Evolutionary conservation across 2,797 vertebrate species (phyloP), one percentile per base, ranked within the genome.

Genomic region (Melanotaenia maccullochi): DNA sequence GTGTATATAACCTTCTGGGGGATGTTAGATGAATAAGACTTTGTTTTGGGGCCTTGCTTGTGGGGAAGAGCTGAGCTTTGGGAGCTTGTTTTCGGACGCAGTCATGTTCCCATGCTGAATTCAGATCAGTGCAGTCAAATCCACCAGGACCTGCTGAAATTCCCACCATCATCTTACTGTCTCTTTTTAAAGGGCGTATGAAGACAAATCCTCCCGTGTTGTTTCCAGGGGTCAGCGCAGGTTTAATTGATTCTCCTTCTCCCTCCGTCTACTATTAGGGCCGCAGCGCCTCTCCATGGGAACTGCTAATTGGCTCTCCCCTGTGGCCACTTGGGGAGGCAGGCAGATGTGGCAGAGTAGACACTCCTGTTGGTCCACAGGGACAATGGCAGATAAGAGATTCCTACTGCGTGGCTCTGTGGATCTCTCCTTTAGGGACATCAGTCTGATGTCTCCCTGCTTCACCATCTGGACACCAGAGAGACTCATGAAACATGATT

Each of bases 241-340:
- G 94, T 96, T 95, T 97, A 97, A 97, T 97, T 96, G 96, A 96
- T 97, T 97, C 95, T 95, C 95, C 95, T 88, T 90, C 95, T 96
- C 93, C 92, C 94, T 94, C 92, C 93, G 84, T 94, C 95, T 95
- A 95, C 94, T 96, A 96, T 97, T 96, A 96, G 93, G 95, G 93
- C 95, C 95, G 93, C 95, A 89, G 94, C 93, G 92, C 94, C 82
- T 97, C 95, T 97, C 96, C 94, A 96, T 94, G 96, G 96, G 95
- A 96, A 96, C 95, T 91, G 95, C 95, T 97, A 97, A 97, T 96
- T 96, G 95, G 93, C 81, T 86, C 79, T 97, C 97, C 96, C 97
- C 82, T 79, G 96, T 95, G 96, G 93, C 96, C 94, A 96, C 96
- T 97, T 96, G 93, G 93, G 93, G 90, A 94, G 92, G 94, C 95